A percentile compares a stretch with the other conserved stretches of the same genome.
These are phyloP conservation scores for Rutilus rutilus DNA, from an alignment of 2,113 vertebrate genomes.

Conservation along the genomic window DNA sequence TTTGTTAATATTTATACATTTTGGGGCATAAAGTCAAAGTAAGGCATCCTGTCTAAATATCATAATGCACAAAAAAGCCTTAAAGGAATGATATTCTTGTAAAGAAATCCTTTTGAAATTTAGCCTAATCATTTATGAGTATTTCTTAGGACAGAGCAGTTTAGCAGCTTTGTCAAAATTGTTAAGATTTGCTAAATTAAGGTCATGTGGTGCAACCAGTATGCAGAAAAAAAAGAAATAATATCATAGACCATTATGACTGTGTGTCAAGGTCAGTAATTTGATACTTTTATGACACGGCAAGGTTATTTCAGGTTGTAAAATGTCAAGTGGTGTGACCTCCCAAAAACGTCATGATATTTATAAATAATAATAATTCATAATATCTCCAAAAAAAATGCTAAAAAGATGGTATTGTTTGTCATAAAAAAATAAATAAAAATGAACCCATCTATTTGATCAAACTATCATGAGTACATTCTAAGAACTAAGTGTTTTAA, in stretches of 20 bases:
- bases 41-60: background rate
- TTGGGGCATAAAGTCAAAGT: constrained; percentile 22
- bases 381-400: background rate
- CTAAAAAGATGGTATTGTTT: background rate
- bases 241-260: too few species aligned
- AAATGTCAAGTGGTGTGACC: background rate
- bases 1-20: background rate
- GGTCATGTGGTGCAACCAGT: too few species aligned
- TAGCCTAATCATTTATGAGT: too few species aligned
- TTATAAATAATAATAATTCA: background rate
- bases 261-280: too few species aligned
- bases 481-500: background rate
- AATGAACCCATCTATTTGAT: background rate
- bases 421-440: background rate
- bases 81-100: background rate
- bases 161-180: too few species aligned
- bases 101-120: too few species aligned
- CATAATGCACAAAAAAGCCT: background rate
- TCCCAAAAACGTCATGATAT: background rate
- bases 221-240: too few species aligned
- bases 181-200: too few species aligned
- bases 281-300: too few species aligned
- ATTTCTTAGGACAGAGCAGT: too few species aligned
- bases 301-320: background rate
- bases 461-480: background rate